Base-by-base conservation (phyloP, 2,888 invertebrate species). In the Drosophila mimetica region DNA sequence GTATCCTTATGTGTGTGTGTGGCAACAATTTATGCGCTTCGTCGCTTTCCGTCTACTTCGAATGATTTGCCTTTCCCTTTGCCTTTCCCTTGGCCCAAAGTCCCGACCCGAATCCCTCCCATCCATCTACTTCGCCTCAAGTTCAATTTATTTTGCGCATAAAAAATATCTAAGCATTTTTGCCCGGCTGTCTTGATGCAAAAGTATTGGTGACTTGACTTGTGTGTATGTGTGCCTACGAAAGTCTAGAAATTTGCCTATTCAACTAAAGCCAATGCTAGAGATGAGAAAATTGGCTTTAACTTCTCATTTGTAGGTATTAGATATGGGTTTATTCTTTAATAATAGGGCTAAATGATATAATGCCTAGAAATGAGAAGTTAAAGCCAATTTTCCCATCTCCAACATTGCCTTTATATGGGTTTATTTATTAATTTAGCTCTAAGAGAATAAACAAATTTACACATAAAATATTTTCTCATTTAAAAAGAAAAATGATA, bases 11-110 rank as follows among this genome's bases (percentile, higher is more conserved):
- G n/a, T n/a, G n/a, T n/a, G n/a, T 42, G 47, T 34, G 66, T 67
- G 69, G 61, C 76, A 51, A 67, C 77, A 84, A 86, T 86, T 86
- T 84, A 86, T 84, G 79, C 87, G 87, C 80, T 63, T 86, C 84
- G 75, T 71, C 86, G 82, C 84, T 82, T 86, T 67, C 75, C 83
- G 83, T 82, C 82, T 86, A 82, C 82, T 71, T 69, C 75, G 79
- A 81, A 64, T 84, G 79, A 81, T 84, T 79, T 81, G 74, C 70
- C 72, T 73, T 70, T 50, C 6, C 39, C 39, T 7, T 36, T 25
- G 5, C 22, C 22, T 22, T 22, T 22, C 22, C 22, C 5, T 5
- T 22, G 7, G 16, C 14, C 37, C 44, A 34, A 54, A 42, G 11
- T 13, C 53, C 53, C 30, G 25, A 20, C 52, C 57, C 55, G 32